Base-by-base conservation (phyloP, 2,113 vertebrate species). In the Eurypyga helias region DNA sequence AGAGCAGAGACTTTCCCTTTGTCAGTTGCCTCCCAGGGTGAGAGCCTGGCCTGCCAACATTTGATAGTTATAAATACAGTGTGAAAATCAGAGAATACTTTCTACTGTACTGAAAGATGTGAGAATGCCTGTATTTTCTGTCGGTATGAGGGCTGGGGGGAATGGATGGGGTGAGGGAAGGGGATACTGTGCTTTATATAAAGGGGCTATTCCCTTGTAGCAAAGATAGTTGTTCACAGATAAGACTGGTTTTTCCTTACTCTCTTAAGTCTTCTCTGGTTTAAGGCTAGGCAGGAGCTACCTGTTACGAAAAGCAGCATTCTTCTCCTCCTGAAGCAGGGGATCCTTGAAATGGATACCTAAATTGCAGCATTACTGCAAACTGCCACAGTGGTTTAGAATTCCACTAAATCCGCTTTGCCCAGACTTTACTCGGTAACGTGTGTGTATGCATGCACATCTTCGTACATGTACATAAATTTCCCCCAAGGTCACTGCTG, bases 361-460 rank as follows among this genome's bases (percentile, higher is more conserved):
- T 78, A 65, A 57, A 83, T 89, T 7, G 11, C 45, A 85, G 25
- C 21, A 4, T 24, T 66, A 78, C 28, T 66, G 51, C 67, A 89
- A 54, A 52, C 21, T 0, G 1, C 14, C 17, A 52, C 6, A 80
- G 28, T 33, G 29, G 41, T 41, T 41, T 24, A 43, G 6, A 83
- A 83, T 72, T 94, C 36, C 34, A 33, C 61, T 14, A 60, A 77
- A 66, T 48, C 23, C 14, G 45, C 23, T 57, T 75, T 57, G 34
- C 62, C 58, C 58, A 73, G 31, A 61, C 18, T 61, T 73, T 9
- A 38, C 38, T 60, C 54, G 24, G 19, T 34, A 9, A 16, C 8
- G 6, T 5, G 11, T 34, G 38, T 28, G 33, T 3, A 3, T 23
- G 5, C 24, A 8, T 3, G 10, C 10, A 4, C 15, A 1, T 1